Base-by-base conservation (phyloP, 2,797 vertebrate genomes). In the Diplodus sargus region DNA sequence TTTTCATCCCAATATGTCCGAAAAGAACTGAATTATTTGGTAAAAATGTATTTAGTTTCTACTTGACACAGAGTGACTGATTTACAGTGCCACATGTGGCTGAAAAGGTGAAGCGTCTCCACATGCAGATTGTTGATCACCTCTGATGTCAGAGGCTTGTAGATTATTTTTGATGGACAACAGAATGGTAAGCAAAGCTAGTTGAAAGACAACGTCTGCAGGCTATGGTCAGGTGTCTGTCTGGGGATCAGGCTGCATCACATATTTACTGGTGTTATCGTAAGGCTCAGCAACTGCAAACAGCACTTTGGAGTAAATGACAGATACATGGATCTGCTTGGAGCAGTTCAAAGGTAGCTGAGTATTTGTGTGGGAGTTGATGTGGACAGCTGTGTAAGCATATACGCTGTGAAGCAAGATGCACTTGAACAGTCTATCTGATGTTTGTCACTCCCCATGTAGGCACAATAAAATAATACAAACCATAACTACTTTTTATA, bases 251-350 rank as follows among this genome's bases (percentile, higher is more conserved):
- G 75, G 18, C 73, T 39, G 65, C 73, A 60, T 47, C 76, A 54
- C 43, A 61, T 72, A 57, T 87, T 86, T 81, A 77, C 72, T n/a
- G 49, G 74, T 58, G 72, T 82, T 74, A 76, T 63, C 57, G 5
- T 4, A 34, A 56, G 30, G 60, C 51, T 77, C 65, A 30, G 61
- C 5, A 22, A 64, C 66, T 67, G 74, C 65, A 74, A 81, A 73
- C 57, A 61, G 1, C 49, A 51, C 18, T 71, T 61, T 48, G 47
- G 49, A 67, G 43, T 45, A 54, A 58, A 64, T 67, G 47, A 58
- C 45, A 65, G 43, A 69, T 61, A 3, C 11, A 17, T 12, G 39
- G 43, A 51, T 63, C 2, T 48, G 54, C 66, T 20, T 4, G 20
- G 42, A 34, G 69, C 42, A 14, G 18, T 53, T 67, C 45, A 60